Base-by-base conservation (phyloP, 2,113 vertebrate species). In the Sardina pilchardus region DNA sequence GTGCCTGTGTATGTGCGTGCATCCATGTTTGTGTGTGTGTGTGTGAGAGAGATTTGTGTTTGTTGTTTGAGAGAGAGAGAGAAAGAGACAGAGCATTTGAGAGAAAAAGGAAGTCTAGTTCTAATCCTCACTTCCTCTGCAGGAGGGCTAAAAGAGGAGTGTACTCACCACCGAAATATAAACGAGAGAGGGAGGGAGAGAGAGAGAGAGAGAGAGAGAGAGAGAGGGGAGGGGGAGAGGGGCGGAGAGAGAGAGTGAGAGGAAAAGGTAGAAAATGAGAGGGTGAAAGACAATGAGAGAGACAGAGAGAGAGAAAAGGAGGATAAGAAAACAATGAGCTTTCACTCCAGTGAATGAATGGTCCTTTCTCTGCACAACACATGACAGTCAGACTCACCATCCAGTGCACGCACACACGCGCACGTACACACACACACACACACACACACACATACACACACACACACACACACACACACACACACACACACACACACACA, bases 91-190 rank as follows among this genome's bases (percentile, higher is more conserved):
- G 30, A 34, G 9, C 63, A 71, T 71, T 34, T 10, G 63, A 71
- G n/a, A 71, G 63, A 71, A 71, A 30, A 71, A 34, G 63, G 63
- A 71, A 71, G 63, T 71, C 63, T 71, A 71, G 63, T 71, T 71
- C 26, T 30, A 30, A 7, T 71, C n/a, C 63, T 71, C 63, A 71
- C 63, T 71, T 71, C 63, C 63, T 30, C 63, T 71, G 0, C 9
- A 10, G 9, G 63, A 12, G 63, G 2, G 12, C 26, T 30, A 71
- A 53, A 71, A 71, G 63, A 71, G 63, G 63, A 71, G 63, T 71
- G 63, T 34, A 10, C 63, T 30, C 26, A 14, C 26, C 63, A 71
- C 63, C 8, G 26, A 71, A 34, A 71, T 81, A 44, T 16, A 39
- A 81, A 3, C 9, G 5, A 67, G n/a, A 7, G 59, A 1, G 59